Evolutionary conservation across 2,888 invertebrate genomes (phyloP).

Genomic region (Leptinotarsa haldemani): DNA sequence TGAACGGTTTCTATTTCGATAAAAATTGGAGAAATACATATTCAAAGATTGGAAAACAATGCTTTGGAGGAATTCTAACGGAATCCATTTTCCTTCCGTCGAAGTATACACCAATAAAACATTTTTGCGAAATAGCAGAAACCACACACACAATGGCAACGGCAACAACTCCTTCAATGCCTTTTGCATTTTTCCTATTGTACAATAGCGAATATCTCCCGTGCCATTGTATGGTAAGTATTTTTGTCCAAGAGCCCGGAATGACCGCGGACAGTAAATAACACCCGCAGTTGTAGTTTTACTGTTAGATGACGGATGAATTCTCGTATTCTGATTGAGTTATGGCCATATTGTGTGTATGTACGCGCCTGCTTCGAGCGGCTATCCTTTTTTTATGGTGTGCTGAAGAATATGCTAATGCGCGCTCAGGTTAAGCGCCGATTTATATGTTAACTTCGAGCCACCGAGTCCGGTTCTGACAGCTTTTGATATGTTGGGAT

Average conservation of each 20-base stretch:
- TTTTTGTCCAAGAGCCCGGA: slow-evolving; percentile 46
- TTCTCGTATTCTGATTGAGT: slow-evolving; percentile 50
- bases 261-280: slow-evolving; percentile 49
- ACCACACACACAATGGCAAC: slow-evolving; percentile 31
- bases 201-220: slow-evolving; percentile 44
- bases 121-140: slow-evolving; percentile 10
- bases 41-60: not conserved
- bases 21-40: no score
- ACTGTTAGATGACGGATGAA: slow-evolving; percentile 53
- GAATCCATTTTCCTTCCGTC: not conserved
- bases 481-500: slow-evolving; percentile 25
- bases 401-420: slow-evolving; percentile 48
- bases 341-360: slow-evolving; percentile 48
- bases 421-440: slow-evolving; percentile 42
- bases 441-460: slow-evolving; percentile 44
- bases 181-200: slow-evolving; percentile 37
- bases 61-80: slow-evolving; percentile 1
- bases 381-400: slow-evolving; percentile 34
- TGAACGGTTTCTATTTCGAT: no score
- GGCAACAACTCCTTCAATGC: slow-evolving; percentile 36
- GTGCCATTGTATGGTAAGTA: slow-evolving; percentile 51
- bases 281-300: slow-evolving; percentile 50
- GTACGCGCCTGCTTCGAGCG: slow-evolving; percentile 41
- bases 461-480: slow-evolving; percentile 33
- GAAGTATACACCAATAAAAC: slow-evolving; percentile 13